A percentile compares a stretch with the other conserved stretches of the same genome.
Evolutionary conservation across 2,797 vertebrate species (phyloP).

Genomic region (Danionella dracula): DNA sequence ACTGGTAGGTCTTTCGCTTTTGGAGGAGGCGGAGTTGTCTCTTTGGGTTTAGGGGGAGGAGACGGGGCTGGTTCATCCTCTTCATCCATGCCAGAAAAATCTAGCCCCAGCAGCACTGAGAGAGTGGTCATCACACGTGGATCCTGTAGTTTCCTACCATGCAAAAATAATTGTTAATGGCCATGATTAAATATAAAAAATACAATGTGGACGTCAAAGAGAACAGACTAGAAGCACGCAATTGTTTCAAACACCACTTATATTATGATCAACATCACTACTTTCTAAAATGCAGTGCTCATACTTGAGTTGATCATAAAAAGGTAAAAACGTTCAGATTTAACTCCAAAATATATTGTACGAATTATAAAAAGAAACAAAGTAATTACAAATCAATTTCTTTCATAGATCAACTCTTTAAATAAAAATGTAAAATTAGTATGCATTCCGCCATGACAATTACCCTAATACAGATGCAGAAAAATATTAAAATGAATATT

Average conservation of each 20-base stretch:
- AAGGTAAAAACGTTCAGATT: too few relatives aligned
- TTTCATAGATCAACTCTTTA: too few relatives aligned
- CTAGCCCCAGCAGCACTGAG: slow-evolving; percentile 86
- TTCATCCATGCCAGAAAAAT: slow-evolving; percentile 83
- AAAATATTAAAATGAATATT: too few relatives aligned
- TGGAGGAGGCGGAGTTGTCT: slow-evolving; percentile 72
- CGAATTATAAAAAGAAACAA: too few relatives aligned
- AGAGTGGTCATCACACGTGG: slow-evolving; percentile 89
- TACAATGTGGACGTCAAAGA: background rate
- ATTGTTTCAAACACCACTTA: background rate
- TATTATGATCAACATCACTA: background rate
- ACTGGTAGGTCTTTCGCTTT: slow-evolving; percentile 87
- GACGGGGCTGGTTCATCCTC: slow-evolving; percentile 75
- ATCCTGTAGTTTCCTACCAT: slow-evolving; percentile 83
- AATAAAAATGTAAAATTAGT: too few relatives aligned
- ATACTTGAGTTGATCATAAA: too few relatives aligned
- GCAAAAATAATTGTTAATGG: background rate
- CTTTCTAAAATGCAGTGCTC: background rate
- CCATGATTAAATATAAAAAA: too few relatives aligned
- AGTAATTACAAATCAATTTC: too few relatives aligned
- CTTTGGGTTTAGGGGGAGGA: slow-evolving; percentile 75
- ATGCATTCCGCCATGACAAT: too few relatives aligned
- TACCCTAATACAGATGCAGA: too few relatives aligned
- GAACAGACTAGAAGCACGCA: background rate
- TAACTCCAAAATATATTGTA: too few relatives aligned